phyloP scores from a whole-genome alignment of 2,888 invertebrate genomes.

The Caenorhabditis sulstoni region DNA sequence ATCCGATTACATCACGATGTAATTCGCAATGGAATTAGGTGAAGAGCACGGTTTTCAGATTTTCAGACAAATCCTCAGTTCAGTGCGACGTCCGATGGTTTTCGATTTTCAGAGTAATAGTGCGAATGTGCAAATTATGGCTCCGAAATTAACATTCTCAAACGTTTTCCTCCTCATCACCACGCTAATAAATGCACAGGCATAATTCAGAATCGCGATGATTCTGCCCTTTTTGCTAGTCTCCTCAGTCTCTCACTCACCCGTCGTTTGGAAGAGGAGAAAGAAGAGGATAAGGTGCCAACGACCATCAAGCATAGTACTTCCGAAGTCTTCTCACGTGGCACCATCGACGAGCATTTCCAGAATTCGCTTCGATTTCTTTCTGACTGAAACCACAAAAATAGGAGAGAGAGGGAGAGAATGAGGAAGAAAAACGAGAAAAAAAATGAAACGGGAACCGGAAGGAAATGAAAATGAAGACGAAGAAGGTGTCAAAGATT shows the following conservation, averaged over 20 bases:
- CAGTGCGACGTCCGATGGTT: no score
- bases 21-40: background rate
- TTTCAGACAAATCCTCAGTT: no score
- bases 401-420: no score
- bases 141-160: no score
- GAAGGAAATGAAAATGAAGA: background rate
- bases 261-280: constrained; percentile 19
- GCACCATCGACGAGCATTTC: background rate
- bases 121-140: no score
- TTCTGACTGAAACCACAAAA: background rate
- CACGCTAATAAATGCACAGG: no score
- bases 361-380: no score
- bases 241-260: constrained; percentile 19
- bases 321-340: no score
- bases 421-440: background rate
- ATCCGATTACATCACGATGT: constrained; percentile 40
- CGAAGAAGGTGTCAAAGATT: background rate
- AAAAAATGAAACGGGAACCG: constrained; percentile 6
- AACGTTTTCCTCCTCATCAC: no score
- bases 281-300: constrained; percentile 4
- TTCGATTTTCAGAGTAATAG: no score
- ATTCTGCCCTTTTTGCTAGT: no score
- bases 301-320: constrained; percentile 43
- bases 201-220: no score
- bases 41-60: background rate